Evolutionary conservation across 2,113 vertebrate genomes (phyloP).

Genomic region (Dermatemys mawii): DNA sequence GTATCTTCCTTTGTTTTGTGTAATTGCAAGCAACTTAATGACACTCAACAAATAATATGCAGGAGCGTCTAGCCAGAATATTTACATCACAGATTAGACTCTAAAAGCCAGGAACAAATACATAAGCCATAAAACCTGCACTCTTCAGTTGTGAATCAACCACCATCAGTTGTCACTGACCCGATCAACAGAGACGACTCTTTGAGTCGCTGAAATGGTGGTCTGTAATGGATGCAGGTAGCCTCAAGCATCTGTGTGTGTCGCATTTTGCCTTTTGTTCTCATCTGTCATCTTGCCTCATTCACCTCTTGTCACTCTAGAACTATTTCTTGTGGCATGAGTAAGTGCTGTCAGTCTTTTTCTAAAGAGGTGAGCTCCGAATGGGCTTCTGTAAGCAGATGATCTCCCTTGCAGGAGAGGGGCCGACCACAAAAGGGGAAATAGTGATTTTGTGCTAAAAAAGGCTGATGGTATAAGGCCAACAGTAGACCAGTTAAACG

Average conservation of each 20-base stretch:
- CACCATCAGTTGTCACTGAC: neutral
- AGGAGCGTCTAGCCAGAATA: neutral
- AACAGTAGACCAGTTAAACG: neutral
- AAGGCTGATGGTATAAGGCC: slow-evolving; percentile 22
- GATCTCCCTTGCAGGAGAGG: slow-evolving; percentile 27
- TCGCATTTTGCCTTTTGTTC: neutral
- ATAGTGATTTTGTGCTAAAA: slow-evolving; percentile 41
- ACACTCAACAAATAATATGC: neutral
- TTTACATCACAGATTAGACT: slow-evolving; percentile 35
- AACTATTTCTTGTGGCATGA: neutral
- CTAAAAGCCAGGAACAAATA: slow-evolving; percentile 17
- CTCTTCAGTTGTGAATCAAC: neutral
- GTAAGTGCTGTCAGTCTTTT: neutral
- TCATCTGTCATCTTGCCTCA: neutral
- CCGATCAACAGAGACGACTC: neutral
- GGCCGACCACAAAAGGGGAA: slow-evolving; percentile 53
- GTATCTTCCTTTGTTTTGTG: slow-evolving; percentile 6
- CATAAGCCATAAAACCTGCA: neutral
- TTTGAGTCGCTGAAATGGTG: neutral
- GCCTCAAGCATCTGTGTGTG: slow-evolving; percentile 7
- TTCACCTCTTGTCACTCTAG: slow-evolving; percentile 14
- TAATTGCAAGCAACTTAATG: slow-evolving; percentile 34
- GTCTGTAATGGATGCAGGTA: neutral
- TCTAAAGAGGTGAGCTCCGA: neutral
- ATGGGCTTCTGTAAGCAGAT: neutral